Base-by-base conservation (phyloP, 2,797 vertebrate genomes). In the Hydrolagus colliei region DNA sequence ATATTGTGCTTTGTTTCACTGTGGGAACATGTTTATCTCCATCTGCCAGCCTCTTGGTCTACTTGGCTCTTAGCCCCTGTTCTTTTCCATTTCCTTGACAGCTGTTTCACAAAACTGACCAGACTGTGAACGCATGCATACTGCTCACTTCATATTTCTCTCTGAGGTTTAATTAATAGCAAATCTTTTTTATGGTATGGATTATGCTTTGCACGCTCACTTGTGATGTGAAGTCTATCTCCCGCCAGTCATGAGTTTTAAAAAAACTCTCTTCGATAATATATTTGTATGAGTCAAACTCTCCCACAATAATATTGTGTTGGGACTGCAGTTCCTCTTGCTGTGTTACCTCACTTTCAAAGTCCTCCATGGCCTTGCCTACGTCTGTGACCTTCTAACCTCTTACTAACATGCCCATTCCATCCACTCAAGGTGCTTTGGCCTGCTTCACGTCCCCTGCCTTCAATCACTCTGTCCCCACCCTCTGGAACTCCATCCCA, bases 11-110 rank as follows among this genome's bases (percentile, higher is more conserved):
- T 84, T 84, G 79, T 84, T 67, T 84, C 71, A 84, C 71, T 71
- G 79, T 71, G 79, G 78, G 79, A 84, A 84, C 79, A 67, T 71
- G 79, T 84, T 84, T n/a, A 84, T 84, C 65, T n/a, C 65, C 79
- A 80, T 32, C 16, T 84, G 79, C 79, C 79, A 84, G 79, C 63
- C 71, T 84, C 65, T 68, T 41, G 32, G 79, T 67, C 78, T 52
- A 41, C 65, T 84, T 84, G 79, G 79, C 79, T 84, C 16, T 14
- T 68, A 41, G 79, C 79, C 79, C 41, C 65, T 84, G 14, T 41
- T 84, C 79, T 84, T 84, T 52, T 71, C 79, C 79, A 84, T 84
- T 84, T 84, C 63, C 65, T 35, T 84, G 79, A 71, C 79, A 84
- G 79, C 79, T 84, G 79, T 84, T 84, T 84, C 63, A 84, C 63